A percentile compares a stretch with the other conserved stretches of the same genome.
Evolutionary conservation across 2,797 vertebrate species (phyloP).

Genomic region (Crossoptilon crossoptilon): DNA sequence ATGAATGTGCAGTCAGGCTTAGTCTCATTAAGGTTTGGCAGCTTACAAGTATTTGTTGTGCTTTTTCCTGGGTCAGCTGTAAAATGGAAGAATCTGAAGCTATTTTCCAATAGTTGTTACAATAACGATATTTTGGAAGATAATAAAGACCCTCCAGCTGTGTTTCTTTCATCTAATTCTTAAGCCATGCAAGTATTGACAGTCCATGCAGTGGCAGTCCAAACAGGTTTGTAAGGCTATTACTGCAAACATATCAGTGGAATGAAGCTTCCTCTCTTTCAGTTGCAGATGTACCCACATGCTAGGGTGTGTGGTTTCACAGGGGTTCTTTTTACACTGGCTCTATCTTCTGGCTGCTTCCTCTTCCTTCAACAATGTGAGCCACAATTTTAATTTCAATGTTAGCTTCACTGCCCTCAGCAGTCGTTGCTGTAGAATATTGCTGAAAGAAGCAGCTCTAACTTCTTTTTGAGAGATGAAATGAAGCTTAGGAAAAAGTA

Average conservation of each 20-base stretch:
- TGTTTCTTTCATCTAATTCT: neutral
- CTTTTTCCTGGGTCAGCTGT: conserved; percentile 11
- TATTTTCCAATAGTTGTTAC: neutral
- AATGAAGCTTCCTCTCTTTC: neutral
- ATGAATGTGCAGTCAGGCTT: neutral
- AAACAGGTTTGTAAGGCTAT: neutral
- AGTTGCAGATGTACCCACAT: neutral
- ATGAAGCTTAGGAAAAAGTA: neutral
- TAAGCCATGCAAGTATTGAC: neutral
- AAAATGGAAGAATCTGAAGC: neutral
- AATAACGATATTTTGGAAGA: neutral
- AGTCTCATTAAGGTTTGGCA: neutral
- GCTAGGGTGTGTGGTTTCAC: neutral
- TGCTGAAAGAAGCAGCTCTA: neutral
- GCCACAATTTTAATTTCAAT: neutral
- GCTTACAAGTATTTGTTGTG: neutral
- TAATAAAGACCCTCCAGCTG: neutral
- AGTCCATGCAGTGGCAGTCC: neutral
- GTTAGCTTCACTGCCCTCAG: neutral
- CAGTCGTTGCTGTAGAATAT: neutral
- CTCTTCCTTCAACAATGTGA: neutral
- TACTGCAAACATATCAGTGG: neutral
- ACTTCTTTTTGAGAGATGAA: neutral
- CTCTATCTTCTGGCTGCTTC: neutral
- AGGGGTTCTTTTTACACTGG: neutral